Evolutionary conservation across 2,888 invertebrate genomes (phyloP).

Genomic region (Nymphalis urticae): DNA sequence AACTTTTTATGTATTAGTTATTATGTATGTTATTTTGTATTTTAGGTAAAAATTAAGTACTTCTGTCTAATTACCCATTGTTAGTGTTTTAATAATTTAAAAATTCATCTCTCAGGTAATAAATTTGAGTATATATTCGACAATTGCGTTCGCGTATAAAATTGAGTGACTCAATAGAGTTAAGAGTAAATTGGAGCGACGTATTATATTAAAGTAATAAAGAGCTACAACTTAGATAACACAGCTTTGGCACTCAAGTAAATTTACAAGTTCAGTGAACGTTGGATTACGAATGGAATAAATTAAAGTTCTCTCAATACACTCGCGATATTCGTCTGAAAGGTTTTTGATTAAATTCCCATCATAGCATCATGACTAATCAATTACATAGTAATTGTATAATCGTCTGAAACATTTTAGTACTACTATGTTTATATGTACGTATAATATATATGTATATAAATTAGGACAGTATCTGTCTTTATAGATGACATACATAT

Average conservation of each 20-base stretch:
- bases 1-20: too few species aligned
- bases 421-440: too few species aligned
- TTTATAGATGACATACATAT: too few species aligned
- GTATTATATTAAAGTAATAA: constrained; percentile 27
- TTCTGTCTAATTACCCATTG: neutral
- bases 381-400: neutral
- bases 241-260: constrained; percentile 20
- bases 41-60: neutral
- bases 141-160: neutral
- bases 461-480: too few species aligned
- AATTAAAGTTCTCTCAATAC: constrained; percentile 20
- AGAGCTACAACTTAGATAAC: constrained; percentile 22
- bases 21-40: too few species aligned
- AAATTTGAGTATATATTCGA: neutral
- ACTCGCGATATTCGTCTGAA: constrained; percentile 5
- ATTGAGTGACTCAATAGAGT: constrained; percentile 6
- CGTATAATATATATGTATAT: too few species aligned
- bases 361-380: neutral
- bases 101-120: neutral
- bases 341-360: constrained; percentile 2
- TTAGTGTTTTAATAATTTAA: neutral
- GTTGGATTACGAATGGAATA: constrained; percentile 23
- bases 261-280: constrained; percentile 25
- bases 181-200: constrained; percentile 17
- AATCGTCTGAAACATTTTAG: too few species aligned